Evolutionary conservation across 2,797 vertebrate genomes (phyloP).

Genomic region (Phyllotis vaccarum): DNA sequence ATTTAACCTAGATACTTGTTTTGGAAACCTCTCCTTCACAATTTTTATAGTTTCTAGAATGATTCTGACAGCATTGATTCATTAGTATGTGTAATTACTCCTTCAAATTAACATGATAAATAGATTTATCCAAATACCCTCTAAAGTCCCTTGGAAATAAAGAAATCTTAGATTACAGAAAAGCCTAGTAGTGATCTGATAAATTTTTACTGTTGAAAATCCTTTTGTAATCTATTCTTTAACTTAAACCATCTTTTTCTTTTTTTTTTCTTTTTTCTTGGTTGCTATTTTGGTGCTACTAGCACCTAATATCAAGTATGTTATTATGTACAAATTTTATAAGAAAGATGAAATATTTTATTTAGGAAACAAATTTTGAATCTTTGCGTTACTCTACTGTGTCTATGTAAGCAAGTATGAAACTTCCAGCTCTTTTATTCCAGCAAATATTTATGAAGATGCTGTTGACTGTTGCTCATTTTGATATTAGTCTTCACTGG

Average conservation of each 20-base stretch:
- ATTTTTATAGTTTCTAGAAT: not conserved
- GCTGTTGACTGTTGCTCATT: not conserved
- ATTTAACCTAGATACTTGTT: constrained; percentile 2
- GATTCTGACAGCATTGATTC: not conserved
- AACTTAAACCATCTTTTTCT: not conserved
- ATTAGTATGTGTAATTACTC: not conserved
- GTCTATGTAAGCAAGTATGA: not conserved
- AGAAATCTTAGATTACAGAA: not conserved
- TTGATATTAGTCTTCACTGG: not conserved
- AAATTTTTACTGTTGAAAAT: not conserved
- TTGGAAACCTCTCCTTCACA: not conserved
- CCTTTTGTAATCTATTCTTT: not conserved
- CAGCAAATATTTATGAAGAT: constrained; percentile 6
- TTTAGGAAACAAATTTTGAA: not conserved
- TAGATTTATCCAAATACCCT: not conserved
- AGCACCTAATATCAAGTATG: not conserved
- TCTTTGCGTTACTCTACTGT: not conserved
- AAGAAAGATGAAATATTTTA: not conserved
- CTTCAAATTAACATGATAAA: not conserved
- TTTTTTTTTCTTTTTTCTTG: not conserved
- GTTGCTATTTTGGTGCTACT: not conserved
- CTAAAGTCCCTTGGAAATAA: not conserved
- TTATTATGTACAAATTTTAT: not conserved
- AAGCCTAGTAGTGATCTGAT: not conserved
- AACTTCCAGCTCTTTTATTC: not conserved